Percentiles rank a stretch among this genome's conserved stretches.
Evolutionary conservation across 2,113 vertebrate species (phyloP).

Genomic region (Chaetorhynchus papuensis): DNA sequence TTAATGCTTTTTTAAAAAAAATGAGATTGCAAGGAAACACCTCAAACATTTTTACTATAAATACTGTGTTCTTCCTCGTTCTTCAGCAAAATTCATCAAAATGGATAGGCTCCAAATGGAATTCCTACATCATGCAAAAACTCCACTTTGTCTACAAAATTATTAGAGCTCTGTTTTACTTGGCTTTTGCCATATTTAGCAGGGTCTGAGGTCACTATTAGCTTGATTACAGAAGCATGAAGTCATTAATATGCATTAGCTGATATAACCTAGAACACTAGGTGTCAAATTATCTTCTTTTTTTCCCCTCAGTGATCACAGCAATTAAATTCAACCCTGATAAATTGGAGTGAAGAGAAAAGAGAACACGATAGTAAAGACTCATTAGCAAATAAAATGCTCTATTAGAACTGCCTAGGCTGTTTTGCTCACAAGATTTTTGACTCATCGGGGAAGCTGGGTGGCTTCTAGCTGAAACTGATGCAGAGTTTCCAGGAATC

Average conservation of each 20-base stretch:
- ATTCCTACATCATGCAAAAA: not conserved
- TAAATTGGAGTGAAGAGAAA: not conserved
- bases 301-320: not conserved
- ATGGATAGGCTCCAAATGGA: not conserved
- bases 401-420: not conserved
- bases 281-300: not conserved
- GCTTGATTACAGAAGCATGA: constrained; percentile 21
- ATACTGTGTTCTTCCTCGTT: not conserved
- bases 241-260: constrained; percentile 10
- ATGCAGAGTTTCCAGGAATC: not conserved
- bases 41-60: not conserved
- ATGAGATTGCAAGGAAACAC: not conserved
- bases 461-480: not conserved
- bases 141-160: not conserved
- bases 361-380: not conserved
- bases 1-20: not conserved
- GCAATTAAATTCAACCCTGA: constrained; percentile 11
- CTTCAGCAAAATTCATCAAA: not conserved
- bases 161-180: not conserved
- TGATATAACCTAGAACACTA: not conserved
- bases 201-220: constrained; percentile 22
- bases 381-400: not conserved
- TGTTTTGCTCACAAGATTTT: not conserved
- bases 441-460: not conserved
- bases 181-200: not conserved